Evolutionary conservation across 2,113 vertebrate genomes (phyloP), one percentile per base, ranked within the genome.

Genomic region (Aldabrachelys gigantea): DNA sequence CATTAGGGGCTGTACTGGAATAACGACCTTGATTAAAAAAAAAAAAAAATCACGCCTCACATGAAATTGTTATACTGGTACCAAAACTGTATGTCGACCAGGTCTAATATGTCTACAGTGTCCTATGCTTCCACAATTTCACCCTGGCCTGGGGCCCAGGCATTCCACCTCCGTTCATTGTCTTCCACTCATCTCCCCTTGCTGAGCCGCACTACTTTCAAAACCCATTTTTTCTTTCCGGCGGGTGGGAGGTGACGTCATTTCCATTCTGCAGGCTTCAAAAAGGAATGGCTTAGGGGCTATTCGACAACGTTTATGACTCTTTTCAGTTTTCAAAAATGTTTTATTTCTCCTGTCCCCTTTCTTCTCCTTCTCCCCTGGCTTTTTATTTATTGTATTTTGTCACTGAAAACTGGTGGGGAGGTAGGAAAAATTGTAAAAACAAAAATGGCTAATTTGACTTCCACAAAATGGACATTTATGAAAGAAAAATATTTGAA

Each of bases 51-150:
- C 65, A 19, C 35, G 25, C 35, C 50, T 38, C 31, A 11, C 2
- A 16, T 80, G 14, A 10, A 10, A 35, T 38, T 35, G 12, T 53
- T 81, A n/a, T 54, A 11, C 35, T 53, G 21, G 17, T n/a, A 76
- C 1, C 8, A 84, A 38, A 86, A 44, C 10, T 25, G 85, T 82
- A 78, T 12, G 50, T 78, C 1, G 4, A 10, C 9, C 35, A 94
- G 16, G 2, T 62, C 41, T 94, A 81, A 49, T 0, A 0, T 0
- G 2, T 1, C 38, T 0, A 0, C 24, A 78, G 2, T 47, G 9
- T 19, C 75, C 21, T 50, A 6, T 9, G 31, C 21, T 80, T 10
- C 17, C 54, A 35, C 29, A 84, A 10, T 21, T 56, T 27, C 84
- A 69, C 19, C 10, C 5, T 5, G 35, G 19, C n/a, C 82, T 54